Base-by-base conservation (phyloP, 1,140 invertebrate genomes). In the Macrobrachium nipponense region DNA sequence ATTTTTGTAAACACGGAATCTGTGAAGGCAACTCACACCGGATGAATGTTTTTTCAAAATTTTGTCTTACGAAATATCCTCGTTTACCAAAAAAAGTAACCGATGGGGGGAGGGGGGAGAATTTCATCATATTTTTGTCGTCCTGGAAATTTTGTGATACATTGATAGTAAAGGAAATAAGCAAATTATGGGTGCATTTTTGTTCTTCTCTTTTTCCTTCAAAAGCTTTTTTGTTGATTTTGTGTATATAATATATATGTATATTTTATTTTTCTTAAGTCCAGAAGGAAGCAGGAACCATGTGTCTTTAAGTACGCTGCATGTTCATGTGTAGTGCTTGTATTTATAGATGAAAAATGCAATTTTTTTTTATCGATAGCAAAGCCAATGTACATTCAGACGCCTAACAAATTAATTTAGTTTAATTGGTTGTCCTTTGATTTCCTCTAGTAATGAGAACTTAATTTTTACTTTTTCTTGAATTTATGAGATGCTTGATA, bases 281-380 rank as follows among this genome's bases (percentile, higher is more conserved):
- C 84, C 84, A 86, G 84, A 86, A 86, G 84, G 84, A 86, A 86
- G 84, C 84, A 80, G 84, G 78, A 86, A 86, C 78, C 84, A 51
- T 51, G 7, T 8, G 7, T 51, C 12, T 51, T 51, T 8, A 51
- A 51, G 51, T 51, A 80, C 60, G 51, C 27, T 27, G 58, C 43
- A 20, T 79, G 60, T 64, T 20, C 61, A 60, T 62, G 12, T 62
- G 59, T 12, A 27, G 76, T 59, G 76, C 18, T 51, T 59, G 44
- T 60, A 59, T 60, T 15, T 23, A n/a, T 75, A n/a, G 59, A 60
- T 59, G 59, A 23, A 43, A 61, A 61, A 17, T 58, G 75, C 27
- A 5, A 23, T 20, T 61, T 43, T 75, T 59, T 59, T 60, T 27
- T 15, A 82, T 59, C 15, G 7, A 68, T 5, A 15, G 64, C 64